Percentiles rank a stretch among this genome's conserved stretches.
phyloP scores from a whole-genome alignment of 2,888 invertebrate genomes.

The Itoplectis maculator region DNA sequence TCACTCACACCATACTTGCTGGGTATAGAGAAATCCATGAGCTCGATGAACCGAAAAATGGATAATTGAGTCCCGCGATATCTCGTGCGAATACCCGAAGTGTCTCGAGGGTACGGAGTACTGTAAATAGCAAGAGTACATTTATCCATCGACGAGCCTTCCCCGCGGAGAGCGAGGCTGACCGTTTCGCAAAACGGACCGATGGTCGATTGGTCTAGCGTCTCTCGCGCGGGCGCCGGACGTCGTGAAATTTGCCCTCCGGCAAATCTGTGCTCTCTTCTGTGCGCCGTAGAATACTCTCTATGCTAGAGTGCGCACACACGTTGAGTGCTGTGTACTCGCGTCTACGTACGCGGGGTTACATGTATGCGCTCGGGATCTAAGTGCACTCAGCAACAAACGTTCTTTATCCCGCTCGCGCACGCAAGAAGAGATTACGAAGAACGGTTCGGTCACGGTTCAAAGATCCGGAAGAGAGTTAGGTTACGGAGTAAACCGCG shows the following conservation, averaged over 20 bases:
- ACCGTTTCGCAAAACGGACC: constrained; percentile 33
- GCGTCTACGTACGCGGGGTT: constrained; percentile 35
- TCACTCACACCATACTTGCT: neutral
- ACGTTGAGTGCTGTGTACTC: neutral
- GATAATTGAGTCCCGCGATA: constrained; percentile 41
- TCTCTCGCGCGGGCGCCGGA: constrained; percentile 31
- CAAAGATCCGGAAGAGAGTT: constrained; percentile 72
- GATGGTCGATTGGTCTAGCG: constrained; percentile 12
- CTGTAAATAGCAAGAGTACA: constrained; percentile 15
- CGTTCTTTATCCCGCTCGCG: constrained; percentile 69
- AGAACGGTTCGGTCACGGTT: constrained; percentile 71
- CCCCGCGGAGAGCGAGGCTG: neutral
- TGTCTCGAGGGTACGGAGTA: constrained; percentile 11
- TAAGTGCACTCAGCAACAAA: constrained; percentile 67
- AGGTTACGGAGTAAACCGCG: constrained; percentile 69
- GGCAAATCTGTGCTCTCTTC: constrained; percentile 35
- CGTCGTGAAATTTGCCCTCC: constrained; percentile 55
- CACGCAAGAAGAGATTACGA: constrained; percentile 70
- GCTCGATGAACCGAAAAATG: constrained; percentile 30
- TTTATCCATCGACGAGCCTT: constrained; percentile 29
- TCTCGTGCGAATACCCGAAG: constrained; percentile 3
- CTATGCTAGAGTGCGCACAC: neutral
- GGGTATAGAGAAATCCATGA: neutral
- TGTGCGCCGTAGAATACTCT: constrained; percentile 26
- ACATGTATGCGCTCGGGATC: constrained; percentile 54